Conservation (phyloP, 2,888 invertebrate genomes). For the Mythimna ferrago region DNA sequence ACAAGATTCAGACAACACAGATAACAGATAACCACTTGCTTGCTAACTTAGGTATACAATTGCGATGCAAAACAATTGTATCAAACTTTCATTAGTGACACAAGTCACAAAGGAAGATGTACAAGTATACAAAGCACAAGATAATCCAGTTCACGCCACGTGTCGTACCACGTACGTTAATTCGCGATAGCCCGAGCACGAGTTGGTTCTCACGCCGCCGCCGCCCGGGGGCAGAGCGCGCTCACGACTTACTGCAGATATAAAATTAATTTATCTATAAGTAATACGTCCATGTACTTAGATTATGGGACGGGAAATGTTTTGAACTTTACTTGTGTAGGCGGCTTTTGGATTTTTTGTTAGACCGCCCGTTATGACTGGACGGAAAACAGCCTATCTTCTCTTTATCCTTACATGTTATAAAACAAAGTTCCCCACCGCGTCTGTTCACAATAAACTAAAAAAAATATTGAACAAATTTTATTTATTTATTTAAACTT, state of each 20-base stretch:
- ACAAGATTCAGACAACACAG: no score
- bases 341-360: slow-evolving; percentile 19
- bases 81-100: slow-evolving; percentile 26
- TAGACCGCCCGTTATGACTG: not conserved
- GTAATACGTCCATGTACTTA: slow-evolving; percentile 74
- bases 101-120: slow-evolving; percentile 50
- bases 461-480: no score
- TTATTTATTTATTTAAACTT: no score
- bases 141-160: slow-evolving; percentile 68
- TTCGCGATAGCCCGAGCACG: slow-evolving; percentile 67
- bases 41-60: no score
- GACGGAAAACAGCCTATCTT: not conserved
- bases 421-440: no score
- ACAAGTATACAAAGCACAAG: slow-evolving; percentile 42
- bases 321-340: slow-evolving; percentile 47
- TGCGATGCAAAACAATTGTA: no score
- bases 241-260: slow-evolving; percentile 87
- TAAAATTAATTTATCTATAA: slow-evolving; percentile 90
- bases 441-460: no score
- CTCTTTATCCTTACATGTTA: no score
- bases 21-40: no score
- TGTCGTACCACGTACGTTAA: slow-evolving; percentile 68
- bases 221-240: slow-evolving; percentile 86
- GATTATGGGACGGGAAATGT: slow-evolving; percentile 54
- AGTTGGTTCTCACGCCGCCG: slow-evolving; percentile 86